phyloP scores from a whole-genome alignment of 1,140 invertebrate species.

The Oedothorax gibbosus region DNA sequence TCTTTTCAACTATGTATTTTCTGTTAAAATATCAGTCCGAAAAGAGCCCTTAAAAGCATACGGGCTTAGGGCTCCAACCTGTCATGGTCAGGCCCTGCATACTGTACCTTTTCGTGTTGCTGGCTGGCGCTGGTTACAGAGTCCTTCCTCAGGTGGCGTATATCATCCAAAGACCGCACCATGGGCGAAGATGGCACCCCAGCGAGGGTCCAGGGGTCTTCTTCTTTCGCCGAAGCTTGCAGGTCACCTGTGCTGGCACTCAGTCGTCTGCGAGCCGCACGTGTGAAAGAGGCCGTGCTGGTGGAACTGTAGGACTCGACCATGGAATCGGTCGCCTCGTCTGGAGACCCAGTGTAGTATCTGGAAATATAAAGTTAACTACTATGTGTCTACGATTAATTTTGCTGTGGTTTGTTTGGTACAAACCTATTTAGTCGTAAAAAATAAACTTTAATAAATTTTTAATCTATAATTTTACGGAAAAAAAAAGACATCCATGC shows the following conservation, averaged over 20 bases:
- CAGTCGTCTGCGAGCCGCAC: slow-evolving; percentile 39
- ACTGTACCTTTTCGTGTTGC: background rate
- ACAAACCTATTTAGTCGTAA: too few relatives aligned
- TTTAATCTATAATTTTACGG: too few relatives aligned
- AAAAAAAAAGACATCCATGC: too few relatives aligned
- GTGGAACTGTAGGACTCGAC: slow-evolving; percentile 52
- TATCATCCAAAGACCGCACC: slow-evolving; percentile 42
- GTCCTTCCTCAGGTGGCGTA: slow-evolving; percentile 6
- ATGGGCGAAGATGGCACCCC: slow-evolving; percentile 9
- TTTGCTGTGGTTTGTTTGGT: too few relatives aligned
- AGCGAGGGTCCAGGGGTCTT: slow-evolving; percentile 20
- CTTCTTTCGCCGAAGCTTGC: slow-evolving; percentile 3
- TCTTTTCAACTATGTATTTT: too few relatives aligned
- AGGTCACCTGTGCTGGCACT: slow-evolving; percentile 60
- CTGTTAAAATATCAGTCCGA: too few relatives aligned
- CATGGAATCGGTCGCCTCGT: slow-evolving; percentile 30
- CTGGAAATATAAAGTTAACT: slow-evolving; percentile 4
- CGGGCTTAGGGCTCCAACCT: too few relatives aligned
- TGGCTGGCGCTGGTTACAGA: slow-evolving; percentile 1
- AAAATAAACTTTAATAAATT: too few relatives aligned
- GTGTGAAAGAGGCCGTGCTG: slow-evolving; percentile 31
- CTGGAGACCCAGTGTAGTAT: slow-evolving; percentile 43
- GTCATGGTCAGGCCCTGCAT: too few relatives aligned
- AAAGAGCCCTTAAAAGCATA: too few relatives aligned
- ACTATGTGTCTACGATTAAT: background rate